Percentiles rank a stretch among this genome's conserved stretches.
Conservation (phyloP, 2,797 vertebrate species). For the Crenuchus spilurus region DNA sequence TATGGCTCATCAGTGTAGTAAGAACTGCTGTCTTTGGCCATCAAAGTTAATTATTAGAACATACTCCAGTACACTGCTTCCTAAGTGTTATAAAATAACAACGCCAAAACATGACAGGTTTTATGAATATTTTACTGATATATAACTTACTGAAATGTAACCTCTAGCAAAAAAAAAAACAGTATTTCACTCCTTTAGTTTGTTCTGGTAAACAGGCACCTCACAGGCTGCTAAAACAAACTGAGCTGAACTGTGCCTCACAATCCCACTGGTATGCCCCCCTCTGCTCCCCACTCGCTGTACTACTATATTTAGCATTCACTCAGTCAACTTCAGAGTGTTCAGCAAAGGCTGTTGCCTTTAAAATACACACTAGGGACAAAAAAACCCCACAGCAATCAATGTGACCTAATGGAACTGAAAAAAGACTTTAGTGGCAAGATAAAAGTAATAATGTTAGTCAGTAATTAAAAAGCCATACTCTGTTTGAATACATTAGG, state of each 20-base stretch:
- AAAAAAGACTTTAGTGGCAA: not conserved
- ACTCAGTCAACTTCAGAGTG: slow-evolving; percentile 5
- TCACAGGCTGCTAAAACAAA: not conserved
- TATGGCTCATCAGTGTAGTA: no score
- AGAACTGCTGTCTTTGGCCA: no score
- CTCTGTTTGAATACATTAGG: not conserved
- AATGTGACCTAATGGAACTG: not conserved
- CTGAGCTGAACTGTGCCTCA: not conserved
- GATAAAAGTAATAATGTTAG: not conserved
- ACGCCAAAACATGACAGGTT: not conserved
- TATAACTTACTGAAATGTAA: not conserved
- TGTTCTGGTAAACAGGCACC: not conserved
- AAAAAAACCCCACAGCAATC: not conserved
- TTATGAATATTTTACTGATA: not conserved
- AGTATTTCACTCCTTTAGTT: not conserved
- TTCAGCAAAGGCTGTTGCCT: not conserved
- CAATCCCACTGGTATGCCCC: not conserved
- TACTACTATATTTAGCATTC: slow-evolving; percentile 30
- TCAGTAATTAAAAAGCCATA: not conserved
- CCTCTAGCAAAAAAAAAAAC: not conserved
- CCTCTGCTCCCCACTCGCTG: not conserved
- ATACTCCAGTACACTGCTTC: no score
- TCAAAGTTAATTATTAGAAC: no score
- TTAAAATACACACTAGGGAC: slow-evolving; percentile 6
- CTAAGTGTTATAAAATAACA: no score